Evolutionary conservation across 2,113 vertebrate genomes (phyloP), one percentile per base, ranked within the genome.

Genomic region (Macaca nemestrina): DNA sequence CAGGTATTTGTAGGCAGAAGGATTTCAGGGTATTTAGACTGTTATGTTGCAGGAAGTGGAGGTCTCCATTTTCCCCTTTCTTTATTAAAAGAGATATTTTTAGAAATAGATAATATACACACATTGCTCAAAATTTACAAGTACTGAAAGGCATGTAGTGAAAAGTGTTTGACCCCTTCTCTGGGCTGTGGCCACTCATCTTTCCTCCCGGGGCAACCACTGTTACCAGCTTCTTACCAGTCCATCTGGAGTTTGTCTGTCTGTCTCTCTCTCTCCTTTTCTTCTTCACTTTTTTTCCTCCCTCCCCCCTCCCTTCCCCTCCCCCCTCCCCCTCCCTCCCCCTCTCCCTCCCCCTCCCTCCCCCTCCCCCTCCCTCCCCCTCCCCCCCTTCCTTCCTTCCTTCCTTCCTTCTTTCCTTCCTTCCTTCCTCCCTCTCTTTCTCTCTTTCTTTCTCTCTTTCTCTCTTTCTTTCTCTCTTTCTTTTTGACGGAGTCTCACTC

Each of bases 281-380:
- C 40, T 86, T 48, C 64, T 86, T 32, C 45, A 50, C 48, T 13
- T 13, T 50, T 48, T 48, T 50, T 3, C 48, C 48, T 50, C 48
- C 48, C 48, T 48, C 48, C 48, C 48, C 6, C 52, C 5, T 52
- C 1, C 50, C 5, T 0, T 52, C 3, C 4, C 13, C 14, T 0
- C 13, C 13, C 4, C 13, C 11, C 48, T 3, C 48, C 13, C 13
- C 2, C 48, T 11, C 12, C 48, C 48, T 11, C 12, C 48, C 3
- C 3, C 48, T 3, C 12, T 4, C 50, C 14, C 4, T 12, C 48
- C 45, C 45, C 10, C 10, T 2, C 45, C 2, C 1, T 2, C 9
- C 10, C 10, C 45, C 6, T 48, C 45, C 9, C 45, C 0, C 45
- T 2, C 45, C 2, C 9, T 6, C 45, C 10, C 10, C 43, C 5